A percentile compares a stretch with the other conserved stretches of the same genome.
phyloP scores from a whole-genome alignment of 92 coral and sea anemone genomes.

The Zoanthus solanderi region DNA sequence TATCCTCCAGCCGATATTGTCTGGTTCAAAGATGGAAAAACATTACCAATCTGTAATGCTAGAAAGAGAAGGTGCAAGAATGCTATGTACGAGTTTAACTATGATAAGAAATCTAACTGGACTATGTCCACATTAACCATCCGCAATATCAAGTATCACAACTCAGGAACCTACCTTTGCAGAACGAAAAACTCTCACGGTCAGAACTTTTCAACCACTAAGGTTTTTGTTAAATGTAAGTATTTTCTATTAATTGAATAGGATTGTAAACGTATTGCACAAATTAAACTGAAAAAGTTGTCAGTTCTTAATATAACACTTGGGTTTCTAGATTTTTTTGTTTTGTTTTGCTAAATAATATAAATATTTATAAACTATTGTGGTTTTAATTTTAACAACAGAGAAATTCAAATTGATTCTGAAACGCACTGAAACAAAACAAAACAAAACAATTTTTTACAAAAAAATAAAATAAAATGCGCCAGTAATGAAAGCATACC shows the following conservation, averaged over 20 bases:
- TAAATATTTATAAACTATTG: too few relatives aligned
- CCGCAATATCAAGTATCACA: constrained; percentile 29
- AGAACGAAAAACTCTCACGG: constrained; percentile 43
- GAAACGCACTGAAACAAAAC: too few relatives aligned
- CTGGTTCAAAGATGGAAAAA: constrained; percentile 59
- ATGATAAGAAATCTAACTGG: constrained; percentile 6
- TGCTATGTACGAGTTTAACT: background rate
- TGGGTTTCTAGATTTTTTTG: too few relatives aligned
- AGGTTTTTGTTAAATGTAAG: constrained; percentile 55
- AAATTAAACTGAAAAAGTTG: too few relatives aligned
- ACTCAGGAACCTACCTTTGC: constrained; percentile 60
- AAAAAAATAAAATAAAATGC: too few relatives aligned
- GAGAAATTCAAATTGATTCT: too few relatives aligned
- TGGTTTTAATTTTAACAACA: too few relatives aligned
- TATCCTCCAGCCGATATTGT: constrained; percentile 41
- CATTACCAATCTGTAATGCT: constrained; percentile 10
- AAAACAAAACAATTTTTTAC: too few relatives aligned
- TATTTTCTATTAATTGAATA: background rate
- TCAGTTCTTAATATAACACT: too few relatives aligned
- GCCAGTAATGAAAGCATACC: too few relatives aligned
- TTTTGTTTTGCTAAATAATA: too few relatives aligned
- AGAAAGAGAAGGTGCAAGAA: background rate
- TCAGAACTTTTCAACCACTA: constrained; percentile 8
- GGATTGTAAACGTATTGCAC: too few relatives aligned
- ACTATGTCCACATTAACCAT: constrained; percentile 30